Evolutionary conservation across 2,888 invertebrate species (phyloP).

Genomic region (Pristionchus entomophagus): DNA sequence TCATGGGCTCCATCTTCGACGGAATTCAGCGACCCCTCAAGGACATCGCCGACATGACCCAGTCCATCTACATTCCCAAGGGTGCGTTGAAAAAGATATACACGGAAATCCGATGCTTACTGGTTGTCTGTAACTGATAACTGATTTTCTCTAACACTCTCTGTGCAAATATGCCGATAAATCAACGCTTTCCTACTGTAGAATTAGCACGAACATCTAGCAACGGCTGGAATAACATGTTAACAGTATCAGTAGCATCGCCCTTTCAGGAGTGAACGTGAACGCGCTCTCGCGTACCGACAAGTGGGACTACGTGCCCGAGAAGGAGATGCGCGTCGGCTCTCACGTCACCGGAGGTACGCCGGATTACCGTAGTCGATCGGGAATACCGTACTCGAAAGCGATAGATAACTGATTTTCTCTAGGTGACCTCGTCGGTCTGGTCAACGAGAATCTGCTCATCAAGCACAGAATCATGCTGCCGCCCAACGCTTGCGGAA

Average conservation of each 20-base stretch:
- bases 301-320: constrained; percentile 93
- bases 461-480: constrained; percentile 97
- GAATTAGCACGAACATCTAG: too few species aligned
- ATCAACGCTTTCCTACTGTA: too few species aligned
- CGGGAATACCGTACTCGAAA: not conserved
- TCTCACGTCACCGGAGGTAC: constrained; percentile 91
- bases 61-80: constrained; percentile 99
- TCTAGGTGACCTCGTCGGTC: constrained; percentile 91
- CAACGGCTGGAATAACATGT: too few species aligned
- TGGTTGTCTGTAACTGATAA: not conserved
- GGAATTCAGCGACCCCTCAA: constrained; percentile 98
- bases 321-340: constrained; percentile 83
- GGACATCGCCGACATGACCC: constrained; percentile 92
- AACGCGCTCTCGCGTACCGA: constrained; percentile 88
- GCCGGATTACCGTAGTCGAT: not conserved
- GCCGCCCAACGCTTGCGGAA: constrained; percentile 94
- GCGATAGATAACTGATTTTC: not conserved
- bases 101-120: not conserved
- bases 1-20: constrained; percentile 99
- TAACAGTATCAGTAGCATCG: too few species aligned
- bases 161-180: too few species aligned
- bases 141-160: constrained; percentile 42
- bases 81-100: too few species aligned
- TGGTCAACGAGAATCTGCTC: constrained; percentile 96
- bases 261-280: constrained; percentile 85